Percentiles rank a stretch among this genome's conserved stretches.
These are phyloP conservation scores for Melanerpes formicivorus DNA, from an alignment of 2,113 vertebrate species.

Conservation along the genomic window DNA sequence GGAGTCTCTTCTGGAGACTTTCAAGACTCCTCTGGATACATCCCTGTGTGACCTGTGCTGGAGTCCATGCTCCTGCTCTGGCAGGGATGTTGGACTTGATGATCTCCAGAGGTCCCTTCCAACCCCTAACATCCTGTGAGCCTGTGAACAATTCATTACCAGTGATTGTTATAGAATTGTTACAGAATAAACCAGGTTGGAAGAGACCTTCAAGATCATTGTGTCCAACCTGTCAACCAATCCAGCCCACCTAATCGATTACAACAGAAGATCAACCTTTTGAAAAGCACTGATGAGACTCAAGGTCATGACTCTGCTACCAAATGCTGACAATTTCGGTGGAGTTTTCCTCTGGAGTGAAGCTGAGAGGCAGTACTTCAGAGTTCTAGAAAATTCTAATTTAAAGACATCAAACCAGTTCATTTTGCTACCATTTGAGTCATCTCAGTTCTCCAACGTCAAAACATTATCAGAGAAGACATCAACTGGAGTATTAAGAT, in stretches of 20 bases:
- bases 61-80: no score
- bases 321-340: not conserved
- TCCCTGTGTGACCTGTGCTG: no score
- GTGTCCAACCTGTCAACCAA: no score
- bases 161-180: not conserved
- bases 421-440: slow-evolving; percentile 47
- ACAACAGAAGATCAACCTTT: not conserved
- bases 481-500: slow-evolving; percentile 35
- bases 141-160: not conserved
- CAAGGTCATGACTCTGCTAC: not conserved
- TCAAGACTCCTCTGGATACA: no score
- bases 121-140: no score
- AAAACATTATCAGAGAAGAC: slow-evolving; percentile 58
- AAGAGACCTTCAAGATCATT: no score
- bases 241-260: not conserved
- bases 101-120: no score
- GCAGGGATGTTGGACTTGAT: no score
- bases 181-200: no score
- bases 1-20: no score
- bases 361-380: not conserved
- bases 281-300: not conserved
- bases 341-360: not conserved
- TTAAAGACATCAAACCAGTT: slow-evolving; percentile 11
- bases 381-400: slow-evolving; percentile 30
- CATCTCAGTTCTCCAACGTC: slow-evolving; percentile 50